phyloP scores from a whole-genome alignment of 2,797 vertebrate species.

The Sarcophilus harrisii region DNA sequence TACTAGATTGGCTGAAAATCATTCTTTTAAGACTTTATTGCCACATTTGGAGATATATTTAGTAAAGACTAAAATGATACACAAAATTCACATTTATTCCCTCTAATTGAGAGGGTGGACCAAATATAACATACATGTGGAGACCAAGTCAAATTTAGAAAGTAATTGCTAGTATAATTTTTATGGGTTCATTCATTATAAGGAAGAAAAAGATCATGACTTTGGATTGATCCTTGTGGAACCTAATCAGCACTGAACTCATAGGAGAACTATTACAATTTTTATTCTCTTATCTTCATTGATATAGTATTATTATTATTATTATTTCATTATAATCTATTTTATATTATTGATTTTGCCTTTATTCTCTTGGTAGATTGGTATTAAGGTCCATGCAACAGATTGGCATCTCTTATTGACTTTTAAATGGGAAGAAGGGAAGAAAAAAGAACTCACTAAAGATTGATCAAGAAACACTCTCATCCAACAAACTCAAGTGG shows the following conservation, averaged over 20 bases:
- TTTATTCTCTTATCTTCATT: neutral
- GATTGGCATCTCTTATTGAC: slow-evolving; percentile 19
- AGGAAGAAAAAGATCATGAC: neutral
- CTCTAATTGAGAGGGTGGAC: neutral
- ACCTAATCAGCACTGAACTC: neutral
- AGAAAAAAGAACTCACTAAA: neutral
- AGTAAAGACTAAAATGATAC: neutral
- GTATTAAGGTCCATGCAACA: no score
- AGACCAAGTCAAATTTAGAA: neutral
- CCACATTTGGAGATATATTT: slow-evolving; percentile 16
- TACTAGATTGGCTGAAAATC: neutral
- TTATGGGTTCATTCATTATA: slow-evolving; percentile 7
- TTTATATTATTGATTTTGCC: slow-evolving; percentile 17
- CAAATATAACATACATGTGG: neutral
- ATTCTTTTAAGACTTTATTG: neutral
- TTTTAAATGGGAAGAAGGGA: neutral
- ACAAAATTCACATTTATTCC: neutral
- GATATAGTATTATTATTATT: neutral
- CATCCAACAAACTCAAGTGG: neutral
- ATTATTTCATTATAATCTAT: neutral
- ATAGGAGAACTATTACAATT: neutral
- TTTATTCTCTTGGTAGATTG: neutral
- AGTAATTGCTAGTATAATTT: neutral
- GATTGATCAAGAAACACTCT: no score
- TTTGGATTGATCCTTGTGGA: neutral